Conservation (phyloP, 2,797 vertebrate genomes). For the Acanthopagrus latus region DNA sequence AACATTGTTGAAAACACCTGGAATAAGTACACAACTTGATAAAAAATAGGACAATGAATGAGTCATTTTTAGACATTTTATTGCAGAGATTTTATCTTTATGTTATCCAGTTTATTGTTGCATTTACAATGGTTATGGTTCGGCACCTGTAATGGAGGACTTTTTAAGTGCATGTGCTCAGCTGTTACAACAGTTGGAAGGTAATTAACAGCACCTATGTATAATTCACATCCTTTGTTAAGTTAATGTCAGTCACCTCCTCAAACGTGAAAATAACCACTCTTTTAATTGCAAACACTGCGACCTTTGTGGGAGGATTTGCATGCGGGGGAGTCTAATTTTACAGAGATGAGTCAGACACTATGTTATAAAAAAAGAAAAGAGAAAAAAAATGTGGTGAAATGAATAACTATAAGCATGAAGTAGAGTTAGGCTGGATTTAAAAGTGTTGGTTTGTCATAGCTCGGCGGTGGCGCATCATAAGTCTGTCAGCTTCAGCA, state of each 20-base stretch:
- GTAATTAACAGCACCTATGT: constrained; percentile 18
- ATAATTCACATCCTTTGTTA: constrained; percentile 41
- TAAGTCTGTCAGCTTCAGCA: constrained; percentile 49
- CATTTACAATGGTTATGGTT: not conserved
- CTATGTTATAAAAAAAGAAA: constrained; percentile 13
- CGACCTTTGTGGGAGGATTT: constrained; percentile 53
- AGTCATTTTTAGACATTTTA: too few relatives aligned
- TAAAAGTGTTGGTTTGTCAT: constrained; percentile 59
- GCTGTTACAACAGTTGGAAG: constrained; percentile 7
- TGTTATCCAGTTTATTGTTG: not conserved
- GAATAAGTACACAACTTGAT: too few relatives aligned
- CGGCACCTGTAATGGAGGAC: not conserved
- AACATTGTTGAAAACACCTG: too few relatives aligned
- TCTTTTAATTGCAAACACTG: constrained; percentile 57
- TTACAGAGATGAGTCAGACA: constrained; percentile 59
- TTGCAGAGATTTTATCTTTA: not conserved
- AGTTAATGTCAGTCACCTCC: constrained; percentile 38
- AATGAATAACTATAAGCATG: constrained; percentile 40
- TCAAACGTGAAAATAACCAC: constrained; percentile 34
- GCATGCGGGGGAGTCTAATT: constrained; percentile 53
- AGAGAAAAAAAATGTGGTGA: constrained; percentile 8
- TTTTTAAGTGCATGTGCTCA: not conserved
- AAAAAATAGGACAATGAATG: too few relatives aligned
- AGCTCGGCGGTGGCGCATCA: constrained; percentile 19
- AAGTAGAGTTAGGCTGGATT: constrained; percentile 55